Conservation (phyloP, 2,797 vertebrate species). For the Astyanax mexicanus region DNA sequence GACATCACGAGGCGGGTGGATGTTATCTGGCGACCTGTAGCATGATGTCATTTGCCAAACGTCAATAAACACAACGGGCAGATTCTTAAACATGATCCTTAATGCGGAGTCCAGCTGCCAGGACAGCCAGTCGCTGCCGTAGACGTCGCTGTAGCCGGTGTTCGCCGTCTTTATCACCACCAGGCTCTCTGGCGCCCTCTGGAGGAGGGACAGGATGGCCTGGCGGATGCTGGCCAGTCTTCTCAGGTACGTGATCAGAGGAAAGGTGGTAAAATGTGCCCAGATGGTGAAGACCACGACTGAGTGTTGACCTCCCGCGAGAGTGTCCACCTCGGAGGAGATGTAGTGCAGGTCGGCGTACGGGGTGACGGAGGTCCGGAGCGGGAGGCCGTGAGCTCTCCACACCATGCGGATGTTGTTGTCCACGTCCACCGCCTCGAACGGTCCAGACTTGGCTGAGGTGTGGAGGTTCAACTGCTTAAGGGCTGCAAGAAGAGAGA, state of each 20-base stretch:
- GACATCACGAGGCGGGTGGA: constrained; percentile 54
- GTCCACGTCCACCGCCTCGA: constrained; percentile 55
- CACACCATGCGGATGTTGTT: constrained; percentile 55
- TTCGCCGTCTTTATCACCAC: constrained; percentile 69
- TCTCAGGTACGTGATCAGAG: constrained; percentile 41
- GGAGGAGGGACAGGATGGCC: constrained; percentile 53
- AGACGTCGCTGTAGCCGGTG: constrained; percentile 68
- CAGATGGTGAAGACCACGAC: constrained; percentile 60
- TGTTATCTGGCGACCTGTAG: constrained; percentile 58
- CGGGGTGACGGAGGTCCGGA: constrained; percentile 51
- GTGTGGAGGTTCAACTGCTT: constrained; percentile 57
- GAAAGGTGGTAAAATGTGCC: constrained; percentile 65
- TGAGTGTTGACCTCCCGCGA: constrained; percentile 60
- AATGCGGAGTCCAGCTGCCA: constrained; percentile 66
- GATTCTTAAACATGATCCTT: constrained; percentile 53
- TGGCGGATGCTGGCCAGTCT: constrained; percentile 54
- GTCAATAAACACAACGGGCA: constrained; percentile 64
- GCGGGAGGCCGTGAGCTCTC: constrained; percentile 62
- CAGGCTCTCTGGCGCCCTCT: constrained; percentile 46
- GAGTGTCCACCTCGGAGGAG: constrained; percentile 51
- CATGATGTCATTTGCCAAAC: constrained; percentile 72
- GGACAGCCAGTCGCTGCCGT: constrained; percentile 65
- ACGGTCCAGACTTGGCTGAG: constrained; percentile 54
- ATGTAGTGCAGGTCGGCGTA: constrained; percentile 59
- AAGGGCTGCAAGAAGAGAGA: constrained; percentile 53